phyloP scores from a whole-genome alignment of 2,113 vertebrate genomes.

The Pseudorhombus dupliciocellatus region DNA sequence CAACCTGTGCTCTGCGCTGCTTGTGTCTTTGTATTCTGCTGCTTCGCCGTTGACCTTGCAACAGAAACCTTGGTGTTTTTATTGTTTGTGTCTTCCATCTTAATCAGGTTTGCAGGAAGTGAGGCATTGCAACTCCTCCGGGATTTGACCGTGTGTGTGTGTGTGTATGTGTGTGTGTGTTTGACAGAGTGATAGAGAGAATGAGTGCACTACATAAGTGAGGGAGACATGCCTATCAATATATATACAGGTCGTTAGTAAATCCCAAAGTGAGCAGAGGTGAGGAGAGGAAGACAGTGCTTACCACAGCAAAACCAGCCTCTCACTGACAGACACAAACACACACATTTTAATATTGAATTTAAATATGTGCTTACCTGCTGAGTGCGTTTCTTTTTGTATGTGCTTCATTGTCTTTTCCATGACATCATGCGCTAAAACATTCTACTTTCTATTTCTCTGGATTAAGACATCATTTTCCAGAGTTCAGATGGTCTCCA shows the following conservation, averaged over 20 bases:
- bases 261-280: constrained; percentile 53
- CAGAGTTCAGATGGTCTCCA: neutral
- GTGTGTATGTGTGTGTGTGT: constrained; percentile 12
- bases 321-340: constrained; percentile 7
- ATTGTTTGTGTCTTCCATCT: constrained; percentile 62
- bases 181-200: constrained; percentile 5
- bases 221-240: constrained; percentile 60
- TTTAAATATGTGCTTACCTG: neutral
- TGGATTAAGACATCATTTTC: constrained; percentile 18
- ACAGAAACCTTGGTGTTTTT: constrained; percentile 57
- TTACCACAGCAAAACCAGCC: constrained; percentile 45
- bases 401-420: neutral
- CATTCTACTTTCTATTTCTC: neutral
- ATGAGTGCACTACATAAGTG: constrained; percentile 36
- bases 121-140: constrained; percentile 43
- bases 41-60: constrained; percentile 58
- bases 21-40: constrained; percentile 33
- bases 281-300: constrained; percentile 54
- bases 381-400: neutral
- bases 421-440: neutral
- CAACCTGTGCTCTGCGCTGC: neutral
- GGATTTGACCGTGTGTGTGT: constrained; percentile 43
- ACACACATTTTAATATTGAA: neutral
- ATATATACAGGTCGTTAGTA: constrained; percentile 61
- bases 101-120: constrained; percentile 63